Base-by-base conservation (phyloP, 2,888 invertebrate genomes). In the Disparrhopalites patrizii region DNA sequence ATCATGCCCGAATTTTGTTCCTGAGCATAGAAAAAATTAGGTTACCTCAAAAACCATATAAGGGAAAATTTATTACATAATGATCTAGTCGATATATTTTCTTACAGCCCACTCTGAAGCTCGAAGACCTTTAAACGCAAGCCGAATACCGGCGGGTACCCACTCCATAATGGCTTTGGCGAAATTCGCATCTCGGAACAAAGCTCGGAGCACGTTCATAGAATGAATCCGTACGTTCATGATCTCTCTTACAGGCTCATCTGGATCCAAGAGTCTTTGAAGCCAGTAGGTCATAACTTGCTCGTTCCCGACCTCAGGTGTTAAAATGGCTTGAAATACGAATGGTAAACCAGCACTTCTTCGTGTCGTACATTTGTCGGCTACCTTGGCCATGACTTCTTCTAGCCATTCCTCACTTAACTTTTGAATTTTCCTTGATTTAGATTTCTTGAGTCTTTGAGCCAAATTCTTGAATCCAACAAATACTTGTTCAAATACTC, bases 401-500 rank as follows among this genome's bases (percentile, higher is more conserved):
- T 71, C 77, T 51, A 91, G 78, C 89, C 90, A 91, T 5, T 78
- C 74, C 68, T 81, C 81, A 0, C 91, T 90, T 67, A 88, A 78
- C 25, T 77, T 78, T 76, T 84, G 84, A 23, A 89, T 77, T 1
- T 77, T 76, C 3, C 74, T 62, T 73, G 75, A 68, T 7, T 75
- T 75, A 8, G 78, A 79, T 67, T 79, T 79, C 87, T 87, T 88
- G 28, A 89, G 83, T 78, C 87, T 84, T 0, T 83, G 80, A 71
- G 91, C 87, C 52, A 94, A 81, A 76, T 86, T 84, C 1, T 86
- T 85, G 80, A 96, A 96, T 0, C 93, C 96, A 13, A 91, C 86
- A 77, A 91, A 91, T 0, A 93, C 93, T 79, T 95, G 91, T 78
- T 98, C 97, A 79, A 97, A 96, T n/a, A 97, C 97, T 1, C 98